phyloP scores from a whole-genome alignment of 92 coral and sea anemone genomes.

The Parazoanthus swiftii region DNA sequence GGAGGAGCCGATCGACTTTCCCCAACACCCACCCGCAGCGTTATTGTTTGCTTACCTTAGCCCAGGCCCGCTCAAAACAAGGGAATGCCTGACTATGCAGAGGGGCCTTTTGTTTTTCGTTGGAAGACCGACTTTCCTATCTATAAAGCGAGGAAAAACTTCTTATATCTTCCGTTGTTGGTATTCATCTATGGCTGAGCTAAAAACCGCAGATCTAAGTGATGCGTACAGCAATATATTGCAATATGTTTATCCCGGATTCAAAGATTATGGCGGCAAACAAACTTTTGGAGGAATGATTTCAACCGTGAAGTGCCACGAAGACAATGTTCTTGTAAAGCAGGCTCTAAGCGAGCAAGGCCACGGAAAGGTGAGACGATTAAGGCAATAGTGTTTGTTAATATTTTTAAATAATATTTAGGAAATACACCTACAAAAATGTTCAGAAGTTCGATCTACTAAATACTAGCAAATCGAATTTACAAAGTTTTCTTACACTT shows the following conservation, averaged over 20 bases:
- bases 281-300: conserved; percentile 84
- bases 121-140: not conserved
- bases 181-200: conserved; percentile 47
- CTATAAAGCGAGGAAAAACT: not conserved
- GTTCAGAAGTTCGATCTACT: too few species aligned
- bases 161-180: not conserved
- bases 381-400: not conserved
- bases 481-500: too few species aligned
- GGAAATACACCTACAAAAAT: too few species aligned
- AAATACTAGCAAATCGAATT: too few species aligned
- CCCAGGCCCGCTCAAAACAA: conserved; percentile 22
- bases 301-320: conserved; percentile 91
- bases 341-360: conserved; percentile 85
- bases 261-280: conserved; percentile 83
- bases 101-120: not conserved
- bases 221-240: conserved; percentile 86
- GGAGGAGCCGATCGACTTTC: not conserved
- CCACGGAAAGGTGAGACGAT: conserved; percentile 65
- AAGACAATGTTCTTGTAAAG: conserved; percentile 87
- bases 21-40: not conserved
- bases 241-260: conserved; percentile 86
- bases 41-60: not conserved
- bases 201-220: conserved; percentile 88
- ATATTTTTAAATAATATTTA: too few species aligned
- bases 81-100: not conserved